A percentile compares a stretch with the other conserved stretches of the same genome.
Evolutionary conservation across 2,113 vertebrate species (phyloP).

Genomic region (Macaca nemestrina): DNA sequence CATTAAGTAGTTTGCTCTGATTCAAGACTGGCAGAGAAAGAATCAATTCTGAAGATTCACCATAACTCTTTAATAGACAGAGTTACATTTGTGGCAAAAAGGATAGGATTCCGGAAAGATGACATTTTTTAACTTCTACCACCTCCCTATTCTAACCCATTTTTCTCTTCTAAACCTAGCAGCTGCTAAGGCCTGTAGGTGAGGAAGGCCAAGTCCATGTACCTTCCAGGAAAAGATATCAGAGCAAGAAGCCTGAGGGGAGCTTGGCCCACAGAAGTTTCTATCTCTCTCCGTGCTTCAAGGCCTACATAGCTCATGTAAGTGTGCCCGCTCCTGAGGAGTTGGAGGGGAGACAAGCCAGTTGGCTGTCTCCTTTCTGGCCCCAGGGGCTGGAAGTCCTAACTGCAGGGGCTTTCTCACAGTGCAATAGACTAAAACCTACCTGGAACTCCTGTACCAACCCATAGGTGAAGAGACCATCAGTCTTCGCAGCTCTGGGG

Average conservation of each 20-base stretch:
- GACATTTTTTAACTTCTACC: not conserved
- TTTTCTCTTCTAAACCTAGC: not conserved
- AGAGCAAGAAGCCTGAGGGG: no score
- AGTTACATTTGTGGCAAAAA: not conserved
- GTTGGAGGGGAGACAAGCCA: not conserved
- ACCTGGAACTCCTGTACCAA: not conserved
- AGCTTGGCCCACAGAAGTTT: not conserved
- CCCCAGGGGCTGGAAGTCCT: not conserved
- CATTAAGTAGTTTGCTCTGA: not conserved
- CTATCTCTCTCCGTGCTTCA: not conserved
- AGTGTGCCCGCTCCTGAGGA: not conserved
- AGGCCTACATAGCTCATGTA: no score
- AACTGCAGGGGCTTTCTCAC: not conserved
- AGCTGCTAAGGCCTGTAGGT: not conserved
- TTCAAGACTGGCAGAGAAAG: not conserved
- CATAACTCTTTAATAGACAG: not conserved
- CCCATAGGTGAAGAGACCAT: no score
- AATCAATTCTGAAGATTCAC: not conserved
- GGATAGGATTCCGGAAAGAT: not conserved
- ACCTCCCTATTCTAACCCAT: not conserved
- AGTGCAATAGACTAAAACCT: not conserved
- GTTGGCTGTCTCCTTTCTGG: not conserved
- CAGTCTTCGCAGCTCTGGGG: not conserved
- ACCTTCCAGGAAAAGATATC: no score
- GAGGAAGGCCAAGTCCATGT: not conserved